These are phyloP conservation scores for Erythrocercus mccallii DNA, from an alignment of 2,113 vertebrate species.

Conservation along the genomic window DNA sequence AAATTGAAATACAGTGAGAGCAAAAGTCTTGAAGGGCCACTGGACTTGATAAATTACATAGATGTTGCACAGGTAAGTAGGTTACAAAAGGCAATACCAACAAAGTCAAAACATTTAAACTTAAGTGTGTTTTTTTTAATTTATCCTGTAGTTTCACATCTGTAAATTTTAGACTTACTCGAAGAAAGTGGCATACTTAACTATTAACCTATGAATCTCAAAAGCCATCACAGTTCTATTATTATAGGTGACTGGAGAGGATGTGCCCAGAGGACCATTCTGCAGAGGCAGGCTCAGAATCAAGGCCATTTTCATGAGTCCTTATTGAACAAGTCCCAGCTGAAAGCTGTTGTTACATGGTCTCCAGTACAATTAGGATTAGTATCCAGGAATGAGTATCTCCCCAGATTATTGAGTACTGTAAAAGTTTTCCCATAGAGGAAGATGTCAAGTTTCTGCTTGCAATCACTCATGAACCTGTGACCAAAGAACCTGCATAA, in stretches of 20 bases:
- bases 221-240: not conserved
- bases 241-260: not conserved
- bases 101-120: not conserved
- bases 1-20: conserved; percentile 86
- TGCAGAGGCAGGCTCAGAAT: not conserved
- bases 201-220: not conserved
- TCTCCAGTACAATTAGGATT: not conserved
- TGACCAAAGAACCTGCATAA: not conserved
- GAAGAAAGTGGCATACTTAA: not conserved
- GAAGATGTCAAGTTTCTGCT: not conserved
- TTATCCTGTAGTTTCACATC: not conserved
- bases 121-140: not conserved
- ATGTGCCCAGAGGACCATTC: not conserved
- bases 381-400: not conserved
- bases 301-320: not conserved
- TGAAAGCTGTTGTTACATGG: not conserved
- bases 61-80: conserved; percentile 90
- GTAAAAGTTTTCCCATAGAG: not conserved
- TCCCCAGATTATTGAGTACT: not conserved
- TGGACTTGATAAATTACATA: conserved; percentile 96
- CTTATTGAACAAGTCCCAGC: not conserved
- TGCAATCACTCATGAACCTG: not conserved
- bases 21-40: conserved; percentile 84
- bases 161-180: not conserved
- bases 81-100: not conserved